These are phyloP conservation scores for Sanderia malayensis DNA, from an alignment of 30 jellyfish, hydroid and myxozoan genomes.

Conservation along the genomic window DNA sequence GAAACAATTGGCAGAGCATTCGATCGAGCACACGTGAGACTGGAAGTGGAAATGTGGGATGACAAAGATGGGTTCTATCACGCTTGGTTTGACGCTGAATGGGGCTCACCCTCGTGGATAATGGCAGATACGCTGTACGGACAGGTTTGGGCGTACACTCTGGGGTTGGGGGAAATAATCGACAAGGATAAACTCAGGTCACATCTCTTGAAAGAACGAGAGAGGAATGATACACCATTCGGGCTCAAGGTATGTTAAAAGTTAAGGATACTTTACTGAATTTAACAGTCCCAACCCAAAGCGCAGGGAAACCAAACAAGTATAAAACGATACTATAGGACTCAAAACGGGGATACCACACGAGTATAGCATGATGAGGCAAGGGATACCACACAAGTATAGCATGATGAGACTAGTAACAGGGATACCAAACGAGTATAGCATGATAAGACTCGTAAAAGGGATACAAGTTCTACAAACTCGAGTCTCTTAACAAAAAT, in stretches of 20 bases:
- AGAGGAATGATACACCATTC: constrained; percentile 92
- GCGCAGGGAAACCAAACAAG: too few relatives aligned
- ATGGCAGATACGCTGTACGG: constrained; percentile 96
- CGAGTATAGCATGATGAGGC: too few relatives aligned
- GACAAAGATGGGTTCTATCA: constrained; percentile 87
- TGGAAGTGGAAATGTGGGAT: constrained; percentile 98
- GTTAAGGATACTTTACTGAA: too few relatives aligned
- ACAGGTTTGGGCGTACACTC: constrained; percentile 95
- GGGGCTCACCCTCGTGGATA: constrained; percentile 98
- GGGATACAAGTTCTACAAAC: too few relatives aligned
- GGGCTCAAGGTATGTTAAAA: constrained; percentile 90
- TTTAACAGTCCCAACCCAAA: too few relatives aligned
- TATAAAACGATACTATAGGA: too few relatives aligned
- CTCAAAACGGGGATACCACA: too few relatives aligned
- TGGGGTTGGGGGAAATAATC: constrained; percentile 93
- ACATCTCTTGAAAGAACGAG: constrained; percentile 79
- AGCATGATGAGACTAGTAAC: too few relatives aligned
- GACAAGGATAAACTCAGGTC: constrained; percentile 74
- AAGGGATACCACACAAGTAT: too few relatives aligned
- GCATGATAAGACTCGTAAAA: too few relatives aligned
- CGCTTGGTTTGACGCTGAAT: constrained; percentile 98
- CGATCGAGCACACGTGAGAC: constrained; percentile 74
- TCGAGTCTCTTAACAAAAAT: too few relatives aligned
- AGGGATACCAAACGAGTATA: too few relatives aligned
- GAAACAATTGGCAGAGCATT: constrained; percentile 58